Conservation (phyloP, 23 tunicate species). For the Trididemnum miniatum region DNA sequence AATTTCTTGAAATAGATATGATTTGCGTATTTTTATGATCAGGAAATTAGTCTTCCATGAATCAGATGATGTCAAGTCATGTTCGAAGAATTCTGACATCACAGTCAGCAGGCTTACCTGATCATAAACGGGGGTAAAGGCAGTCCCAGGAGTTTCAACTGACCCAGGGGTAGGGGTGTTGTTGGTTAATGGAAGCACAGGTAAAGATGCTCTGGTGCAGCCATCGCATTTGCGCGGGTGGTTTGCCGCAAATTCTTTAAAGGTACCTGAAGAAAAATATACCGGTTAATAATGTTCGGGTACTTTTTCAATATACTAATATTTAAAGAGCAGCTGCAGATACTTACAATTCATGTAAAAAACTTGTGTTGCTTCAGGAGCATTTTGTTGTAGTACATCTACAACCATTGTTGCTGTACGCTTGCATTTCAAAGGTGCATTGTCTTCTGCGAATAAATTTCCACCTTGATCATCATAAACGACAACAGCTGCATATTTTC, state of each 20-base stretch:
- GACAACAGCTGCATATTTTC: conserved; percentile 22
- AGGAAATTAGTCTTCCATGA: too few relatives aligned
- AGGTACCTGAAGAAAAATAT: conserved; percentile 1
- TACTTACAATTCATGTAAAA: conserved; percentile 18
- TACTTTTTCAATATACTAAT: not conserved
- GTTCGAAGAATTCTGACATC: too few relatives aligned
- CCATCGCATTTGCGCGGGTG: conserved; percentile 1
- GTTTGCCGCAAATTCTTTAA: not conserved
- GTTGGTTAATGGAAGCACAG: not conserved
- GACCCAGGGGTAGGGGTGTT: not conserved
- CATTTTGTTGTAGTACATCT: conserved; percentile 7
- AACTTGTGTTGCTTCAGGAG: conserved; percentile 7
- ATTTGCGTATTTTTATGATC: not conserved
- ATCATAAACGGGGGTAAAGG: conserved; percentile 28
- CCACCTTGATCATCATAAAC: conserved; percentile 50
- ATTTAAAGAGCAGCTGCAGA: too few relatives aligned
- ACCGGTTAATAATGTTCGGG: not conserved
- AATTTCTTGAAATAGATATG: too few relatives aligned
- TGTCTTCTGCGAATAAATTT: not conserved
- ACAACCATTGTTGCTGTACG: conserved; percentile 7
- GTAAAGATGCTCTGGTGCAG: conserved; percentile 4
- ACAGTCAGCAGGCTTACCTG: conserved; percentile 25
- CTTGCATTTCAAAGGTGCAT: conserved; percentile 9
- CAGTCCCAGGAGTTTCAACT: not conserved
- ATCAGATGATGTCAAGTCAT: too few relatives aligned